A percentile compares a stretch with the other conserved stretches of the same genome.
Conservation (phyloP, 2,797 vertebrate genomes). For the Chlorospingus semifuscus region DNA sequence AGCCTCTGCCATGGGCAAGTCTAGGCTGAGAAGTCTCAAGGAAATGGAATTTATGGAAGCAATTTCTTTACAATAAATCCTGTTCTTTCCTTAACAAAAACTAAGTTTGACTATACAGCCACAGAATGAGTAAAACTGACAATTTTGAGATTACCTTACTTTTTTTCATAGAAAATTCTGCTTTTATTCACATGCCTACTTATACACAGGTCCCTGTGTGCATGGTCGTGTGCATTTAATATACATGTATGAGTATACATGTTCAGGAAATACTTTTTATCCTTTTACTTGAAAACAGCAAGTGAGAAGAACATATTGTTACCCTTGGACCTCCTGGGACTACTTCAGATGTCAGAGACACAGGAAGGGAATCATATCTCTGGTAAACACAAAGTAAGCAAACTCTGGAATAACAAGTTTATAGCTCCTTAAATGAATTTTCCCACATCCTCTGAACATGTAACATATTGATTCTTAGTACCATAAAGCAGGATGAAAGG, state of each 20-base stretch:
- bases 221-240: not conserved
- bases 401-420: conserved; percentile 28
- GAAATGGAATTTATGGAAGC: not conserved
- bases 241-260: not conserved
- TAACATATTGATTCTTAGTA: conserved; percentile 34
- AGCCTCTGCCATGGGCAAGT: not conserved
- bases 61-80: not conserved
- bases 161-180: not conserved
- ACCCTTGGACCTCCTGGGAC: not conserved
- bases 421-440: conserved; percentile 42
- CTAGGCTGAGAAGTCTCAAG: not conserved
- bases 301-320: conserved; percentile 2
- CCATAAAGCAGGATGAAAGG: conserved; percentile 16
- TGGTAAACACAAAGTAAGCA: conserved; percentile 34
- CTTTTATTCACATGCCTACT: not conserved
- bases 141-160: not conserved
- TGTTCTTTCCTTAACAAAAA: not conserved
- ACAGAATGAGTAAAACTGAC: not conserved
- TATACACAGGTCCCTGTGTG: not conserved
- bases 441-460: conserved; percentile 16
- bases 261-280: not conserved
- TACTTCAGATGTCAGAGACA: not conserved
- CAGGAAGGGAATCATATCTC: conserved; percentile 32
- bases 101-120: not conserved
- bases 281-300: not conserved